A percentile compares a stretch with the other conserved stretches of the same genome.
Evolutionary conservation across 2,113 vertebrate species (phyloP).

Genomic region (Notechis scutatus): DNA sequence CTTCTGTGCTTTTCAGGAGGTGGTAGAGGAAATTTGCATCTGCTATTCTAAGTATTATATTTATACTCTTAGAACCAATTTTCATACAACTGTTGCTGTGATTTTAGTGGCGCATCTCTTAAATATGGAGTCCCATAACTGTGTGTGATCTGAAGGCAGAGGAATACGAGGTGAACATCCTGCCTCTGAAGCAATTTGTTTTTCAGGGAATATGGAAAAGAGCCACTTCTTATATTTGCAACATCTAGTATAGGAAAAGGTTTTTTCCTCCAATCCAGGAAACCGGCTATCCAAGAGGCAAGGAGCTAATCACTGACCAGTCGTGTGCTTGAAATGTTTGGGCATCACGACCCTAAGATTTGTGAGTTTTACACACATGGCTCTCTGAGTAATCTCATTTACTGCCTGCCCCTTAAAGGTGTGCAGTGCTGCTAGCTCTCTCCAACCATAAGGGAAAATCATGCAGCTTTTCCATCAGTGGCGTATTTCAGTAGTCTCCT

Average conservation of each 20-base stretch:
- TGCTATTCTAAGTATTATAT: not conserved
- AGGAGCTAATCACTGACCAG: not conserved
- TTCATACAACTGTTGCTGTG: not conserved
- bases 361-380: not conserved
- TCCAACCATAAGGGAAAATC: not conserved
- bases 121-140: not conserved
- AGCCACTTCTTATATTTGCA: not conserved
- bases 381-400: not conserved
- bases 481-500: not conserved
- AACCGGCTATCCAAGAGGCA: not conserved
- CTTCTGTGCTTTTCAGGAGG: not conserved
- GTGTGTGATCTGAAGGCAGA: not conserved
- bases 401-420: not conserved
- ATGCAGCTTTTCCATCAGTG: not conserved
- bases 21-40: not conserved
- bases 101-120: not conserved
- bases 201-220: not conserved
- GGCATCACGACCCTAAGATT: not conserved
- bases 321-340: not conserved
- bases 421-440: not conserved
- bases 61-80: not conserved
- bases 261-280: not conserved
- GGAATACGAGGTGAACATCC: not conserved
- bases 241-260: not conserved
- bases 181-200: not conserved